phyloP scores from a whole-genome alignment of 2,888 invertebrate species.

The Odontothrips loti region DNA sequence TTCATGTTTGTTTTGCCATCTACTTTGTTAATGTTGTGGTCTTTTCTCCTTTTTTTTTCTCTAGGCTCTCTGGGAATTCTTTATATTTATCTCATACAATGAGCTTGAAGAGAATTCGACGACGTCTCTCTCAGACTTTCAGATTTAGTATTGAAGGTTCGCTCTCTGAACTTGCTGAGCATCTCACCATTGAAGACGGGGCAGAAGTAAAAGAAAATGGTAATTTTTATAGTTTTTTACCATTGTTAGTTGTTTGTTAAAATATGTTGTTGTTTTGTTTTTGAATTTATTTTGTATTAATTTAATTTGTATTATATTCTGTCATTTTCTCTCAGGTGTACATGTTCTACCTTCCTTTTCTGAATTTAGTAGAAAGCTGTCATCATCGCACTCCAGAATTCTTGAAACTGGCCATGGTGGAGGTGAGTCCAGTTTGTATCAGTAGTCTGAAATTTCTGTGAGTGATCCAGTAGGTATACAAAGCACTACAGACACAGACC shows the following conservation, averaged over 20 bases:
- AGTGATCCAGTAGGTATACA: background rate
- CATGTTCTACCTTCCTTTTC: slow-evolving; percentile 33
- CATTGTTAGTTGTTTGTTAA: background rate
- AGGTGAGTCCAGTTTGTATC: slow-evolving; percentile 30
- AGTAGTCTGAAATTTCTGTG: background rate
- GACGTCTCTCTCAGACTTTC: slow-evolving; percentile 43
- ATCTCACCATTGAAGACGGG: slow-evolving; percentile 41
- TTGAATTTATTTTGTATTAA: background rate
- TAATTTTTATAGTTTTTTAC: slow-evolving; percentile 27
- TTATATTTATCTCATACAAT: slow-evolving; percentile 29
- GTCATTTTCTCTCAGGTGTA: slow-evolving; percentile 9
- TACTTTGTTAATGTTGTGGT: background rate
- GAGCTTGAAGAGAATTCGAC: slow-evolving; percentile 41
- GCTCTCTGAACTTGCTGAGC: slow-evolving; percentile 41
- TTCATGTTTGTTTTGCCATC: background rate
- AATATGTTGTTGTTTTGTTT: background rate
- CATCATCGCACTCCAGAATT: slow-evolving; percentile 36
- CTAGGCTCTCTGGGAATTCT: background rate
- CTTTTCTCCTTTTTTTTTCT: background rate
- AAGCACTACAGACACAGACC: too few relatives aligned
- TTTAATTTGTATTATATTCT: too few relatives aligned
- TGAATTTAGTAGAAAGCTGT: slow-evolving; percentile 34
- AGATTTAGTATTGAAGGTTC: slow-evolving; percentile 41
- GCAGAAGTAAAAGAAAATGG: slow-evolving; percentile 41
- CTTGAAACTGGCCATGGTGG: slow-evolving; percentile 33